Conservation (phyloP, 2,888 invertebrate genomes). For the Lochmaea crataegi region DNA sequence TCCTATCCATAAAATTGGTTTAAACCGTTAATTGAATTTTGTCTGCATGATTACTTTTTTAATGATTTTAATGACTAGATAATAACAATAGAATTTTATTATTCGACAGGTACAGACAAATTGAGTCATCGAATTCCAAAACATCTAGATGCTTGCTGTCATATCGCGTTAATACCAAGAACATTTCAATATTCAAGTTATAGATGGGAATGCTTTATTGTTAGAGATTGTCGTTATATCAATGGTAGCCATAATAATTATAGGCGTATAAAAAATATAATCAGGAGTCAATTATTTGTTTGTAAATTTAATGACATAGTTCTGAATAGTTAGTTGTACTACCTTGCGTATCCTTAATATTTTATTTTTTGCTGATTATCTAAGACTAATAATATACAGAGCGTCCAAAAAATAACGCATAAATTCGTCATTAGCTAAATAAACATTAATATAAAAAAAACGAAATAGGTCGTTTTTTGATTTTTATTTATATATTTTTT, state of each 20-base stretch:
- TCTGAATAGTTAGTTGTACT: background rate
- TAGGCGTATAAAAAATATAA: slow-evolving; percentile 16
- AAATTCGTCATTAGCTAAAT: no score
- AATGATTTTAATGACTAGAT: background rate
- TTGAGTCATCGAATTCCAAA: background rate
- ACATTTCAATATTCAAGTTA: slow-evolving; percentile 15
- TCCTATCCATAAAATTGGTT: background rate
- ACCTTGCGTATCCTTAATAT: background rate
- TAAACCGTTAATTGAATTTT: background rate
- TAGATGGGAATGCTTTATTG: slow-evolving; percentile 12
- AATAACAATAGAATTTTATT: background rate
- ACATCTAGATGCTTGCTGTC: background rate
- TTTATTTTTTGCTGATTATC: background rate
- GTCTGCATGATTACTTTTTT: background rate
- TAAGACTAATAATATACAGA: background rate
- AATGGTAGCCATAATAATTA: slow-evolving; percentile 2
- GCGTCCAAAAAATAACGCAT: no score
- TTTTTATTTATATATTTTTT: no score
- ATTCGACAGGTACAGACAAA: background rate
- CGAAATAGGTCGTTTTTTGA: no score
- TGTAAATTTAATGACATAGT: background rate
- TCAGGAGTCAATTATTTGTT: no score
- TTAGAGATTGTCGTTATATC: slow-evolving; percentile 19
- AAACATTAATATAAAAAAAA: no score
- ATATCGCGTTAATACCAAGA: slow-evolving; percentile 12